A percentile compares a stretch with the other conserved stretches of the same genome.
Conservation (phyloP, 2,888 invertebrate genomes). For the Silvanus unidentatus region DNA sequence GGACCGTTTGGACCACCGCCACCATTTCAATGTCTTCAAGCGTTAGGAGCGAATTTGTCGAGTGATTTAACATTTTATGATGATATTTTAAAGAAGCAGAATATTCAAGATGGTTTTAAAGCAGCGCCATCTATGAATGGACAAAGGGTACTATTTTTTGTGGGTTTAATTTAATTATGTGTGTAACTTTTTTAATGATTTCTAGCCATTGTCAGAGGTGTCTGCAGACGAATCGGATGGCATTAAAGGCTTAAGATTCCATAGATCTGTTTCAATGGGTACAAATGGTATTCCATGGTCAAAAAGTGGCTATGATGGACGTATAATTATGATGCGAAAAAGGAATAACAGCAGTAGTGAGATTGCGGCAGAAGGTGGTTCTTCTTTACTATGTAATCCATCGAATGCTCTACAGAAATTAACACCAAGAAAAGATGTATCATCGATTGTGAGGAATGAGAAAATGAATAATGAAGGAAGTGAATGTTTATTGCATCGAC, state of each 20-base stretch:
- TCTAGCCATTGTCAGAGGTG: slow-evolving; percentile 53
- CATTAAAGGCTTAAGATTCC: slow-evolving; percentile 59
- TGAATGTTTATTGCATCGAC: slow-evolving; percentile 63
- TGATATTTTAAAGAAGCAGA: slow-evolving; percentile 47
- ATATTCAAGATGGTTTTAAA: slow-evolving; percentile 38
- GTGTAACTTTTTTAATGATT: slow-evolving; percentile 26
- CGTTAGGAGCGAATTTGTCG: slow-evolving; percentile 43
- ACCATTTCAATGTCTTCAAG: slow-evolving; percentile 57
- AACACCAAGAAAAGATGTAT: slow-evolving; percentile 60
- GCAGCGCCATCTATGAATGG: slow-evolving; percentile 34
- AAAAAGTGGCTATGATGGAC: slow-evolving; percentile 53
- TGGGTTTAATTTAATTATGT: no score
- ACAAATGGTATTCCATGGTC: slow-evolving; percentile 57
- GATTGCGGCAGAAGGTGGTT: slow-evolving; percentile 58
- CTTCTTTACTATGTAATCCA: slow-evolving; percentile 81
- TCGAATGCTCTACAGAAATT: slow-evolving; percentile 80
- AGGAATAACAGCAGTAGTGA: slow-evolving; percentile 69
- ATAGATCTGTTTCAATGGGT: slow-evolving; percentile 85
- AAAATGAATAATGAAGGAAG: slow-evolving; percentile 23
- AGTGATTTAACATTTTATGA: slow-evolving; percentile 44
- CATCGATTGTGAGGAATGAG: slow-evolving; percentile 44
- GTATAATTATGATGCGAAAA: slow-evolving; percentile 57
- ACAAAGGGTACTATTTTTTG: slow-evolving; percentile 48
- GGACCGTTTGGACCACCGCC: slow-evolving; percentile 53
- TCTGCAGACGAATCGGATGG: slow-evolving; percentile 52